These are phyloP conservation scores for Ctenopoma kingsleyae DNA, from an alignment of 2,797 vertebrate species.

Conservation along the genomic window DNA sequence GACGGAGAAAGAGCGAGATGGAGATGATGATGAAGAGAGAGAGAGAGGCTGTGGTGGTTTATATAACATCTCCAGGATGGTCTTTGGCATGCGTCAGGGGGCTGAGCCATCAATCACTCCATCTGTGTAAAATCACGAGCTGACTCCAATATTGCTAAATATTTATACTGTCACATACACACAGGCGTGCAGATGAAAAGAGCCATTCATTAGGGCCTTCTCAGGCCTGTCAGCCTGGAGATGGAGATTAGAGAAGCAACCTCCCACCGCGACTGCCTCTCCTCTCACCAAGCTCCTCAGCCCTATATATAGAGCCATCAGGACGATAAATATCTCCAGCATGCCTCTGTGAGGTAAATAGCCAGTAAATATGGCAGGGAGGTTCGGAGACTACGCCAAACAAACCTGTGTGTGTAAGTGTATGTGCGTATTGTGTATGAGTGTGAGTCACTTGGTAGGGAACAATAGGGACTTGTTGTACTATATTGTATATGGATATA, in stretches of 20 bases:
- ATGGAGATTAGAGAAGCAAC: slow-evolving; percentile 97
- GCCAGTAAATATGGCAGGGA: slow-evolving; percentile 95
- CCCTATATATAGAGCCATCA: slow-evolving; percentile 96
- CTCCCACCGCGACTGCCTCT: slow-evolving; percentile 94
- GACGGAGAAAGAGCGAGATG: slow-evolving; percentile 72
- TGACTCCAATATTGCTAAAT: slow-evolving; percentile 98
- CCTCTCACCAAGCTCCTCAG: slow-evolving; percentile 73
- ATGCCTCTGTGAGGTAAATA: slow-evolving; percentile 97
- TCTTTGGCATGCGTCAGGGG: slow-evolving; percentile 92
- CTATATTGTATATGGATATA: slow-evolving; percentile 23
- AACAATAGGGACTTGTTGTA: slow-evolving; percentile 53
- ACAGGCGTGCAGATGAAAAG: slow-evolving; percentile 98
- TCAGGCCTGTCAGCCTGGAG: slow-evolving; percentile 97
- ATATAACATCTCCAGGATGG: slow-evolving; percentile 89
- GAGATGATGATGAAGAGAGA: slow-evolving; percentile 73
- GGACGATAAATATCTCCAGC: slow-evolving; percentile 97
- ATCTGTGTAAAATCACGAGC: slow-evolving; percentile 99
- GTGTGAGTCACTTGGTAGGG: slow-evolving; percentile 42
- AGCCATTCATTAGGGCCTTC: slow-evolving; percentile 98
- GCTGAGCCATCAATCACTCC: slow-evolving; percentile 99
- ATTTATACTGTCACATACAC: slow-evolving; percentile 99
- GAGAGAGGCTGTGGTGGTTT: slow-evolving; percentile 76
- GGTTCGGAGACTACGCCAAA: slow-evolving; percentile 92
- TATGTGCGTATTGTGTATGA: slow-evolving; percentile 38
- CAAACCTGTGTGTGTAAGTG: slow-evolving; percentile 75